Percentiles rank a stretch among this genome's conserved stretches.
Evolutionary conservation across 1,140 invertebrate species (phyloP).

Genomic region (Berghia stephanieae): DNA sequence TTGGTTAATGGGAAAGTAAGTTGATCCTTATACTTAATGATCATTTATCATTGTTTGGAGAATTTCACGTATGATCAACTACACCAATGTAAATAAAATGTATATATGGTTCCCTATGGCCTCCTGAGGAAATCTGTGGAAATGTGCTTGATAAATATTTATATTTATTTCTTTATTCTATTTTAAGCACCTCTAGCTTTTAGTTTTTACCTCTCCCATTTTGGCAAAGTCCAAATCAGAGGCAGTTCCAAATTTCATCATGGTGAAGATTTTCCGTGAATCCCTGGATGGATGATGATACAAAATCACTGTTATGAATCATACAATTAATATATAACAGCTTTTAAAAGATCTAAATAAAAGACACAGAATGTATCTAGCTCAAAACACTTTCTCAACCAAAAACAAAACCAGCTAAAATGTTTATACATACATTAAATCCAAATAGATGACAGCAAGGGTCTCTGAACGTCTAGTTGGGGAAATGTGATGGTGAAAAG

Average conservation of each 20-base stretch:
- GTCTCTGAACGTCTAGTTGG: too few relatives aligned
- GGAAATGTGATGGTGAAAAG: too few relatives aligned
- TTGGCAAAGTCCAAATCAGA: constrained; percentile 90
- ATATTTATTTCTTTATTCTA: background rate
- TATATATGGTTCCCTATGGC: background rate
- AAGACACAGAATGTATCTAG: too few relatives aligned
- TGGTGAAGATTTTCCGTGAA: constrained; percentile 85
- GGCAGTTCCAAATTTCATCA: constrained; percentile 91
- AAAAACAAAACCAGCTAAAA: too few relatives aligned
- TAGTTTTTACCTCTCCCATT: constrained; percentile 76
- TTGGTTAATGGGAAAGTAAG: background rate
- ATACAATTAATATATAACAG: too few relatives aligned
- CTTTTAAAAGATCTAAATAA: too few relatives aligned
- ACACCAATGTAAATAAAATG: background rate
- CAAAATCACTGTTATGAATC: too few relatives aligned
- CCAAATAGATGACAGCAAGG: too few relatives aligned
- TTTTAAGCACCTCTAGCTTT: background rate
- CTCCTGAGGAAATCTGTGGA: background rate
- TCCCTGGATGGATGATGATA: too few relatives aligned
- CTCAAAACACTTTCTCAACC: too few relatives aligned
- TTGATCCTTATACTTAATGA: background rate
- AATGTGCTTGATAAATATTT: background rate
- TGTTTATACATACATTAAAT: too few relatives aligned
- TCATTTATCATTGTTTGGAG: background rate
- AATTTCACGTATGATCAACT: background rate